Percentiles rank a stretch among this genome's conserved stretches.
Conservation (phyloP, 1,140 invertebrate genomes). For the Wiebesia pumilae region DNA sequence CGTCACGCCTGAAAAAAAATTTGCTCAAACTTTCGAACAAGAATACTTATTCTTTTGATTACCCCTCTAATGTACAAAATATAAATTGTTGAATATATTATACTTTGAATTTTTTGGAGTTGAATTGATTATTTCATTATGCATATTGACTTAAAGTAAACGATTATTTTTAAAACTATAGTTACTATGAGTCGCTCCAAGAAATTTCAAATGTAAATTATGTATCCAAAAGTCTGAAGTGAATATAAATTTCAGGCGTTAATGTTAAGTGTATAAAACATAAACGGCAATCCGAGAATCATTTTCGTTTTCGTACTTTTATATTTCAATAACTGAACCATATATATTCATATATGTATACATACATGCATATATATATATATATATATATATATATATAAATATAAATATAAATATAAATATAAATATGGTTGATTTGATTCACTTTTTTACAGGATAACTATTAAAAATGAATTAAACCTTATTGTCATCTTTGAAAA, state of each 20-base stretch:
- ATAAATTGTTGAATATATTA: conserved; percentile 41
- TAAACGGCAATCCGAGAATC: conserved; percentile 3
- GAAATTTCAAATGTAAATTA: conserved; percentile 48
- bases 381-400: too few species aligned
- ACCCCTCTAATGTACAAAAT: conserved; percentile 50
- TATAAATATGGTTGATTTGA: not conserved
- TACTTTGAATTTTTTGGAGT: conserved; percentile 48
- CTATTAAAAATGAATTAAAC: conserved; percentile 5
- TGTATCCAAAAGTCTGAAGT: conserved; percentile 45
- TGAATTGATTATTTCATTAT: not conserved
- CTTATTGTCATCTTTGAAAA: not conserved
- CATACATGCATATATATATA: too few species aligned
- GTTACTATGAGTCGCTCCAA: conserved; percentile 36
- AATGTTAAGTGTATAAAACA: conserved; percentile 3
- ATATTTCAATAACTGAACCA: not conserved
- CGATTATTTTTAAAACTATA: not conserved
- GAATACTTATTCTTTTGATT: conserved; percentile 46
- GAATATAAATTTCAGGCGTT: conserved; percentile 31
- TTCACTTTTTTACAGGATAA: conserved; percentile 9
- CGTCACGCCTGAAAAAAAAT: conserved; percentile 12
- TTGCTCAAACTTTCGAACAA: conserved; percentile 39
- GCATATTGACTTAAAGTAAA: not conserved
- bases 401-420: too few species aligned
- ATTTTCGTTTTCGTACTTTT: conserved; percentile 36
- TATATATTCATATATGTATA: too few species aligned